Evolutionary conservation across 2,797 vertebrate species (phyloP).

Genomic region (Dendrocincla tyrannina): DNA sequence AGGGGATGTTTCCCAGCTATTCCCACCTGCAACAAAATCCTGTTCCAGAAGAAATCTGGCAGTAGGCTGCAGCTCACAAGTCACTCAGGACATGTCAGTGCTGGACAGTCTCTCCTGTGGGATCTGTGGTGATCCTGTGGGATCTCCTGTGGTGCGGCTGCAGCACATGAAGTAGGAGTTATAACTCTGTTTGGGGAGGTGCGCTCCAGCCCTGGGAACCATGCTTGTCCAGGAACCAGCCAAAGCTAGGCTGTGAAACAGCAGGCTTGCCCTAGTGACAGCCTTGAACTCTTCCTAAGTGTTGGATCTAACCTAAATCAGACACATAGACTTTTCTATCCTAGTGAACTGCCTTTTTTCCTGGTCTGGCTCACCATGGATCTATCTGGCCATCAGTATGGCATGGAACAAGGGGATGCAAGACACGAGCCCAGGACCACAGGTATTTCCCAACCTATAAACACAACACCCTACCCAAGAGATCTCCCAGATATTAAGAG

Average conservation of each 20-base stretch:
- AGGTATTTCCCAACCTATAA: not conserved
- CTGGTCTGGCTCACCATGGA: not conserved
- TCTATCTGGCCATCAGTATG: not conserved
- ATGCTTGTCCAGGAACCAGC: not conserved
- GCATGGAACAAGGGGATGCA: rapidly evolving
- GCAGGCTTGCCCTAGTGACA: not conserved
- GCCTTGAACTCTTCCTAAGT: not conserved
- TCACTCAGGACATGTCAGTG: rapidly evolving
- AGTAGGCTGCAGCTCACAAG: not conserved
- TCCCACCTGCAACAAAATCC: not conserved
- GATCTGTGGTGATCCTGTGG: not conserved
- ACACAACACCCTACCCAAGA: not conserved
- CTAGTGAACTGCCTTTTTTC: not conserved
- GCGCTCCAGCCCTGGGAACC: not conserved
- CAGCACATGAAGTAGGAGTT: rapidly evolving
- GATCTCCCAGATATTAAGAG: not conserved
- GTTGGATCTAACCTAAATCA: not conserved
- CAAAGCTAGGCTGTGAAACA: not conserved
- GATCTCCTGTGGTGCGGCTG: too few relatives aligned
- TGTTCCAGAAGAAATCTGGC: not conserved
- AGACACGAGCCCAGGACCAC: too few relatives aligned
- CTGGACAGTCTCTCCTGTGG: rapidly evolving
- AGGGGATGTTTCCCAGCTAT: rapidly evolving
- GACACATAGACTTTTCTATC: not conserved
- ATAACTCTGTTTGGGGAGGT: not conserved